Percentiles rank a stretch among this genome's conserved stretches.
Conservation (phyloP, 2,113 vertebrate genomes). For the Burhinus bistriatus region DNA sequence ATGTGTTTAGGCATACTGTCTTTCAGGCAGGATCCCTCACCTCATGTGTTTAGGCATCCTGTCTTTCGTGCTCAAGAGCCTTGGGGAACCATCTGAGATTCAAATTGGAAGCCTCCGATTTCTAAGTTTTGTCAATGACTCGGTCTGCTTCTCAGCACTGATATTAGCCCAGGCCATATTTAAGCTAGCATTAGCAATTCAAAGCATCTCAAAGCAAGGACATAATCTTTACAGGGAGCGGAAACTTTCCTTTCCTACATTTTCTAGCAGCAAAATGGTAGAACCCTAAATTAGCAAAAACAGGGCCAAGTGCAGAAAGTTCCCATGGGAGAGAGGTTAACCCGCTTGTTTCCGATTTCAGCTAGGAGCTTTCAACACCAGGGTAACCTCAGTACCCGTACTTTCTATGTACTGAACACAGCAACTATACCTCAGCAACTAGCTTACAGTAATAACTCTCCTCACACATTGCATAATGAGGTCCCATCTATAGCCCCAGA, state of each 20-base stretch:
- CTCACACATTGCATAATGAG: slow-evolving; percentile 16
- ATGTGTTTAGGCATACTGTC: neutral
- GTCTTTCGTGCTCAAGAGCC: neutral
- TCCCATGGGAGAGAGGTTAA: neutral
- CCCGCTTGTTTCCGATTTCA: neutral
- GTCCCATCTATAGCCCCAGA: neutral
- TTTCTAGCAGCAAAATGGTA: neutral
- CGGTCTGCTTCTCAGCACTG: neutral
- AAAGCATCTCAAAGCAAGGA: neutral
- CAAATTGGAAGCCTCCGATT: neutral
- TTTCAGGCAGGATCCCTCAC: neutral
- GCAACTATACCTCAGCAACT: neutral
- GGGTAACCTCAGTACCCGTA: neutral
- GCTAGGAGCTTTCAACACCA: neutral
- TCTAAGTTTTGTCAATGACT: neutral
- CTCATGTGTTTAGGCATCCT: neutral
- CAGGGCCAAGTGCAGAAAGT: neutral
- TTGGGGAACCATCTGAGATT: neutral
- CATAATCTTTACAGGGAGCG: neutral
- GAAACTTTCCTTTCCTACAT: neutral
- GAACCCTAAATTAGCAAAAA: neutral
- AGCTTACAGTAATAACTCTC: neutral
- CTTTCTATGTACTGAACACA: neutral
- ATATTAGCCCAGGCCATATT: neutral
- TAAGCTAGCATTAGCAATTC: neutral